A percentile compares a stretch with the other conserved stretches of the same genome.
phyloP scores from a whole-genome alignment of 2,113 vertebrate genomes.

The Urocolius indicus region DNA sequence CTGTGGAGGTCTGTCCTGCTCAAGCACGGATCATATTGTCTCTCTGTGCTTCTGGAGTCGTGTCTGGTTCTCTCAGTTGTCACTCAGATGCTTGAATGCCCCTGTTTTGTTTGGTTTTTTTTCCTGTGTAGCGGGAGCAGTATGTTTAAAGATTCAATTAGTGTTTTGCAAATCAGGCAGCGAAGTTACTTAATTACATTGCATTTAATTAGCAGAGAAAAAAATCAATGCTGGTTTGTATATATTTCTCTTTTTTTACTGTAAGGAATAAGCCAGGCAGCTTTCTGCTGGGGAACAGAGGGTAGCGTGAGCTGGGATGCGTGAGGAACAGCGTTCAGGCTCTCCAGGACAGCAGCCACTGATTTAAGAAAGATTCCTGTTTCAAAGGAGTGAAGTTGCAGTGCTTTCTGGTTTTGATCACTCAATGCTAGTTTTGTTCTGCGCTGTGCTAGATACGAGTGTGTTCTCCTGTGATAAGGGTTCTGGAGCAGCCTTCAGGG shows the following conservation, averaged over 20 bases:
- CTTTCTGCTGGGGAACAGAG: background rate
- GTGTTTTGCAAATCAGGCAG: constrained; percentile 30
- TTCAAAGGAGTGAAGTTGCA: background rate
- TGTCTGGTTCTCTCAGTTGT: constrained; percentile 48
- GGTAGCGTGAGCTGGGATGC: background rate
- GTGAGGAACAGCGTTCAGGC: background rate
- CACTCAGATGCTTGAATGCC: background rate
- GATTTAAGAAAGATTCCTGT: background rate
- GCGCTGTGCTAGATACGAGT: background rate
- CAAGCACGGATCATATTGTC: background rate
- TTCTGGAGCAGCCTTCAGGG: background rate
- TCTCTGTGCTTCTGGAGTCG: constrained; percentile 46
- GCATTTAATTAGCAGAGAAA: constrained; percentile 47
- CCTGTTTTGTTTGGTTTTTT: too few relatives aligned
- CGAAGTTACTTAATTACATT: constrained; percentile 47
- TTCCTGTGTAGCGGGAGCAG: constrained; percentile 14
- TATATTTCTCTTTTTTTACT: background rate
- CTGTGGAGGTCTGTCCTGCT: background rate
- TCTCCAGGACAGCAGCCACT: background rate
- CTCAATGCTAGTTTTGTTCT: background rate
- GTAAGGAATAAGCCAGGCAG: background rate
- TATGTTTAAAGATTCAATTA: constrained; percentile 41
- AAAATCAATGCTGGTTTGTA: constrained; percentile 29
- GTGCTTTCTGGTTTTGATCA: background rate
- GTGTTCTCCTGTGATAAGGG: background rate